These are phyloP conservation scores for Heliothis peltigera DNA, from an alignment of 2,888 invertebrate species.

Conservation along the genomic window DNA sequence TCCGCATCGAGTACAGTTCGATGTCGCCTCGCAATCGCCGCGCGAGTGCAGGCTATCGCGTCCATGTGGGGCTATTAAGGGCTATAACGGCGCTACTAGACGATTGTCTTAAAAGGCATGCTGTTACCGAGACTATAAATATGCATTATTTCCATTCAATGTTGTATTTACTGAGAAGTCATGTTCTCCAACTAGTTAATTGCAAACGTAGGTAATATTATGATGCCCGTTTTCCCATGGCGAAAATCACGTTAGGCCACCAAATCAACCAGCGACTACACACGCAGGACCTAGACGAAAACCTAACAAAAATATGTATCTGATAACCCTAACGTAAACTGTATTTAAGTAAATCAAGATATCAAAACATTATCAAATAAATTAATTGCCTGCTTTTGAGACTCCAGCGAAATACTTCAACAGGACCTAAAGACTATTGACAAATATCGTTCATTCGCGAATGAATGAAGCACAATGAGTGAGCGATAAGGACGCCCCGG, in stretches of 20 bases:
- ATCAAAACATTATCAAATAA: conserved; percentile 25
- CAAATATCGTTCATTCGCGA: conserved; percentile 57
- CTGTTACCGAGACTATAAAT: conserved; percentile 6
- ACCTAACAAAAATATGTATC: too few relatives aligned
- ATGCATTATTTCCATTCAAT: neutral
- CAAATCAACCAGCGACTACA: too few relatives aligned
- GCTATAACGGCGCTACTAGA: conserved; percentile 1
- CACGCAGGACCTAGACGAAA: too few relatives aligned
- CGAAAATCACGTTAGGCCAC: neutral
- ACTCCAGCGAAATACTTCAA: conserved; percentile 17
- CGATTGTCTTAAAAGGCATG: conserved; percentile 21
- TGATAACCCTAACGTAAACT: neutral
- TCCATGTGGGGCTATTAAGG: conserved; percentile 2
- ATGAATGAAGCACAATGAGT: conserved; percentile 46
- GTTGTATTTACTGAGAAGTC: neutral
- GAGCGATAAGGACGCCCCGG: conserved; percentile 41
- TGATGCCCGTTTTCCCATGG: neutral
- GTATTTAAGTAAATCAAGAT: conserved; percentile 16
- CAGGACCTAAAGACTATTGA: conserved; percentile 28
- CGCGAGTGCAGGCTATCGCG: neutral
- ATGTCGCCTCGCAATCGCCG: conserved; percentile 18
- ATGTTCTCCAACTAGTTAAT: too few relatives aligned
- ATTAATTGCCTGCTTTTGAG: conserved; percentile 27
- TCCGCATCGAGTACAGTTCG: conserved; percentile 36
- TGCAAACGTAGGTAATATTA: too few relatives aligned